These are phyloP conservation scores for Hippotragus niger DNA, from an alignment of 2,113 vertebrate genomes.

Conservation along the genomic window DNA sequence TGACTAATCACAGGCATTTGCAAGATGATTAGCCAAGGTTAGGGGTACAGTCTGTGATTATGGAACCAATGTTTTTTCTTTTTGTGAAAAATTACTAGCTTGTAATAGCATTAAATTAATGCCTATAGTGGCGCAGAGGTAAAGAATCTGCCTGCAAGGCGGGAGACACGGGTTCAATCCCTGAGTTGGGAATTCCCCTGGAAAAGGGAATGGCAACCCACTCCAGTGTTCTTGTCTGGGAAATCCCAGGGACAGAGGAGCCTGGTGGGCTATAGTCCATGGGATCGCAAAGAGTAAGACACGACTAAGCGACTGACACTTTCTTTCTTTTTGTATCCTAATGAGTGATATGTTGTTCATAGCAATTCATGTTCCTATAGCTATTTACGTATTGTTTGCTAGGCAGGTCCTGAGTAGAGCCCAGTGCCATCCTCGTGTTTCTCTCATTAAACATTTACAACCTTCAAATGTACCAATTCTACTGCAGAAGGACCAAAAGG, in stretches of 20 bases:
- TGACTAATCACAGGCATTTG: conserved; percentile 74
- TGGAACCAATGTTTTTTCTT: conserved; percentile 62
- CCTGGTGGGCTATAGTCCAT: background rate
- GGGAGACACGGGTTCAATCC: background rate
- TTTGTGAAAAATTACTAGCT: conserved; percentile 67
- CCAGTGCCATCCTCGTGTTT: background rate
- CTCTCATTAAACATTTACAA: background rate
- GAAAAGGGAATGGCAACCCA: background rate
- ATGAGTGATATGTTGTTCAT: conserved; percentile 17
- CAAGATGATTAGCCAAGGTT: conserved; percentile 74
- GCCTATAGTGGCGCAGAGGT: background rate
- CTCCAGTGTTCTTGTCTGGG: background rate
- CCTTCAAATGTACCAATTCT: background rate
- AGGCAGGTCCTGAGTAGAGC: background rate
- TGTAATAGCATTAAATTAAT: conserved; percentile 61
- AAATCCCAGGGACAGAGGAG: background rate
- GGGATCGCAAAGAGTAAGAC: background rate
- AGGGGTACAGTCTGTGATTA: conserved; percentile 73
- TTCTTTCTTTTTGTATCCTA: background rate
- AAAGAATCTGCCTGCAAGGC: background rate
- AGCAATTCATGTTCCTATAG: background rate
- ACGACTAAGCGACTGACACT: background rate
- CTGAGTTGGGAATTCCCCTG: background rate
- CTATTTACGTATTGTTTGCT: background rate
- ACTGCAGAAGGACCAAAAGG: background rate